Percentiles rank a stretch among this genome's conserved stretches.
Conservation (phyloP, 2,797 vertebrate species). For the Peromyscus melanophrys region DNA sequence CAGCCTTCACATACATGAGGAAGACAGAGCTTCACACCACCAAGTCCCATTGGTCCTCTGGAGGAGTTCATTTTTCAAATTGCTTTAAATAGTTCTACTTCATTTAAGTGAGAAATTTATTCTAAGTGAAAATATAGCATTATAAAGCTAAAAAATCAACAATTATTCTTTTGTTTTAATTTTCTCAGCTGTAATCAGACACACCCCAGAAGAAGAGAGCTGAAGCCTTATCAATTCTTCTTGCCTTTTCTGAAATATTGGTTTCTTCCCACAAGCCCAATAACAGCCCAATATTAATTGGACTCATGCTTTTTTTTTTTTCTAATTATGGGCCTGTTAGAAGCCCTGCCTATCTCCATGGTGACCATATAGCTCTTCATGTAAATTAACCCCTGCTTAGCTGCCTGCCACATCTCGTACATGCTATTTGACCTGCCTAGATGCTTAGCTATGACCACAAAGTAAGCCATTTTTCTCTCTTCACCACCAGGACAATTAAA, state of each 20-base stretch:
- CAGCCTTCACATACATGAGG: not conserved
- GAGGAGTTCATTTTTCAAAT: conserved; percentile 34
- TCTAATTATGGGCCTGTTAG: conserved; percentile 66
- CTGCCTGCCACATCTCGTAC: not conserved
- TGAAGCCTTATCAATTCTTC: conserved; percentile 63
- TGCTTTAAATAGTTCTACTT: conserved; percentile 52
- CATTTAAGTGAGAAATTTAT: conserved; percentile 58
- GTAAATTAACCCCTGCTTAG: conserved; percentile 69
- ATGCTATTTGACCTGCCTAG: not conserved
- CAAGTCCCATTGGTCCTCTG: not conserved
- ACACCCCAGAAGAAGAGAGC: not conserved
- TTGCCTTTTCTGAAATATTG: conserved; percentile 63
- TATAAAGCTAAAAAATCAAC: conserved; percentile 32
- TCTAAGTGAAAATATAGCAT: conserved; percentile 56
- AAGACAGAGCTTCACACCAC: not conserved
- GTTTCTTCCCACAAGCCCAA: conserved; percentile 55
- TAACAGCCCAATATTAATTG: conserved; percentile 62
- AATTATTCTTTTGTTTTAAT: conserved; percentile 53
- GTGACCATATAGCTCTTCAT: conserved; percentile 59
- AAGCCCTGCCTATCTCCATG: conserved; percentile 67
- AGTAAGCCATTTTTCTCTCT: conserved; percentile 19
- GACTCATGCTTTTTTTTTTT: conserved; percentile 4
- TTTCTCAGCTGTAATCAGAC: conserved; percentile 58
- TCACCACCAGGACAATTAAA: conserved; percentile 21
- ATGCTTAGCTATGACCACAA: not conserved